phyloP scores from a whole-genome alignment of 2,797 vertebrate genomes.

The Sylvia borin region DNA sequence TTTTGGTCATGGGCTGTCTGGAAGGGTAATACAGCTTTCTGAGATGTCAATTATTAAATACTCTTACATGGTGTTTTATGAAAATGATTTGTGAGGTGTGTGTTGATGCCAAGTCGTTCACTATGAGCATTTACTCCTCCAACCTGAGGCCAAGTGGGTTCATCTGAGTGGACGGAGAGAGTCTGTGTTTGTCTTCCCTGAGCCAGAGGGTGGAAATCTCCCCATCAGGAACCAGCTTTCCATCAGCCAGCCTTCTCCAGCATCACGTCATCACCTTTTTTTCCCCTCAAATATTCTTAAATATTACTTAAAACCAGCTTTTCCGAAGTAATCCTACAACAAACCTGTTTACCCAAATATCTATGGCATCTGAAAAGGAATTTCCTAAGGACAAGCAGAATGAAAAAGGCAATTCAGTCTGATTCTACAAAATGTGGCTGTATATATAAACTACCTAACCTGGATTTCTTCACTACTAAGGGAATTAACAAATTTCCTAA shows the following conservation, averaged over 20 bases:
- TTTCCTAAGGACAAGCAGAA: not conserved
- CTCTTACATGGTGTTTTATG: not conserved
- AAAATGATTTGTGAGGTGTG: not conserved
- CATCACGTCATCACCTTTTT: not conserved
- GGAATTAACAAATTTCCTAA: slow-evolving; percentile 28
- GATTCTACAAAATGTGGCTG: not conserved
- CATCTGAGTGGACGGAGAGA: not conserved
- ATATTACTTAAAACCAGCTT: not conserved
- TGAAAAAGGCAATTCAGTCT: not conserved
- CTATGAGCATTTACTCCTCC: not conserved
- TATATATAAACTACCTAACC: not conserved
- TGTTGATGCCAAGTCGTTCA: not conserved
- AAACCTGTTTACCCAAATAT: not conserved
- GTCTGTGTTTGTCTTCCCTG: not conserved
- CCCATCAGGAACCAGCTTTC: not conserved
- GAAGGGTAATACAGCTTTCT: not conserved
- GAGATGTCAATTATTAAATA: not conserved
- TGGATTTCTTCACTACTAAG: not conserved
- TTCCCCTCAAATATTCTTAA: not conserved
- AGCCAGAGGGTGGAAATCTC: not conserved
- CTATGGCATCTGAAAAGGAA: not conserved
- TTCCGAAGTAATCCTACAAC: not conserved
- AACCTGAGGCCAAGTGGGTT: not conserved
- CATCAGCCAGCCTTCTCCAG: not conserved
- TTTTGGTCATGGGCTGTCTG: not conserved